Conservation (phyloP, 2,797 vertebrate species). For the Choloepus didactylus region DNA sequence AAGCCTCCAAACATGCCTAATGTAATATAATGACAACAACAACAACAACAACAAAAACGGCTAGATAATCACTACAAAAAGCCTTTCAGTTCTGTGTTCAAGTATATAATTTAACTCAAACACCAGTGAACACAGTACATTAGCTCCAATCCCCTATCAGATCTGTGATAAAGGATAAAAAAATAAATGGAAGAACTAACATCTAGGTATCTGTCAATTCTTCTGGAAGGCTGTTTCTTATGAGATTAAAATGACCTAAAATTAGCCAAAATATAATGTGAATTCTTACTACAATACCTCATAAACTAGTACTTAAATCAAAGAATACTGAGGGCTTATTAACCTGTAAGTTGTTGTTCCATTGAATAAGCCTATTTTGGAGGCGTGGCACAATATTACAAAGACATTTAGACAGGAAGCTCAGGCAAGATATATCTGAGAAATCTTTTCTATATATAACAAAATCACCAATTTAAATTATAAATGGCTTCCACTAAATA, state of each 20-base stretch:
- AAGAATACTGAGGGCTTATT: slow-evolving; percentile 20
- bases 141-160: slow-evolving; percentile 65
- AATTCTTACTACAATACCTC: slow-evolving; percentile 48
- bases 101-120: slow-evolving; percentile 68
- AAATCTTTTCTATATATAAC: slow-evolving; percentile 40
- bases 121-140: slow-evolving; percentile 57
- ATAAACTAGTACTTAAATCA: slow-evolving; percentile 49
- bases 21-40: not conserved
- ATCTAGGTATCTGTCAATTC: not conserved
- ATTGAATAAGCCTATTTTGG: slow-evolving; percentile 45
- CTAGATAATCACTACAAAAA: slow-evolving; percentile 52
- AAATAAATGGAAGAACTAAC: not conserved
- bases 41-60: not conserved
- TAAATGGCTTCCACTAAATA: slow-evolving; percentile 62
- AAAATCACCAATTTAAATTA: slow-evolving; percentile 67
- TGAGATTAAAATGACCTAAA: slow-evolving; percentile 54
- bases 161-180: slow-evolving; percentile 28
- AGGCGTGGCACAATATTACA: slow-evolving; percentile 7
- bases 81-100: slow-evolving; percentile 67
- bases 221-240: slow-evolving; percentile 53
- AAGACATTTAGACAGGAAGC: slow-evolving; percentile 63
- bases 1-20: slow-evolving; percentile 66
- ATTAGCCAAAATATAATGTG: slow-evolving; percentile 49
- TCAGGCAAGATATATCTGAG: slow-evolving; percentile 38
- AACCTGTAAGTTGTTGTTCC: slow-evolving; percentile 43